phyloP scores from a whole-genome alignment of 2,113 vertebrate species.

The Sebastes fasciatus region DNA sequence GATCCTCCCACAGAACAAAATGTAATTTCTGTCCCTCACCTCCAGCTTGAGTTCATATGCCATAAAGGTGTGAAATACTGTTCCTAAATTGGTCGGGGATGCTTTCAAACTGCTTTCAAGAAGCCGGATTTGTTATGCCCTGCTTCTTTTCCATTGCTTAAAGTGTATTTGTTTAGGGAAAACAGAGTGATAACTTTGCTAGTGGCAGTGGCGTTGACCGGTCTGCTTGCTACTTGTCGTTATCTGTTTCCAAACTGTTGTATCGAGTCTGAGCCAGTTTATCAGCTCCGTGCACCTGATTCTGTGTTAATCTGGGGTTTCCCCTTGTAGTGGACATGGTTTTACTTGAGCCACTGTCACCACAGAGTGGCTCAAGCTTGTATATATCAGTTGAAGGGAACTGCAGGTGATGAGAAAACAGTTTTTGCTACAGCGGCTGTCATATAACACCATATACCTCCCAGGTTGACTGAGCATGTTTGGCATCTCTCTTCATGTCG shows the following conservation, averaged over 20 bases:
- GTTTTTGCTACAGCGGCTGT: not conserved
- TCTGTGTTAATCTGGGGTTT: conserved; percentile 24
- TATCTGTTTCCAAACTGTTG: conserved; percentile 32
- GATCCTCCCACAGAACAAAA: not conserved
- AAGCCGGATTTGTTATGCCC: not conserved
- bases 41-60: conserved; percentile 26
- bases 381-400: conserved; percentile 3
- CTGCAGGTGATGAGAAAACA: conserved; percentile 1
- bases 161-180: not conserved
- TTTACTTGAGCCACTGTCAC: not conserved
- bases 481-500: conserved; percentile 25
- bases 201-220: not conserved
- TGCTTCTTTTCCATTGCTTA: not conserved
- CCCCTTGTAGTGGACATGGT: not conserved
- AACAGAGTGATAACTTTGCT: not conserved
- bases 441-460: not conserved
- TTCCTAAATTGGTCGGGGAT: not conserved
- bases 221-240: not conserved
- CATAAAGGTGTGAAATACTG: conserved; percentile 51
- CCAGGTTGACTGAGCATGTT: conserved; percentile 1
- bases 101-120: not conserved
- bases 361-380: not conserved
- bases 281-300: conserved; percentile 58
- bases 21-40: not conserved
- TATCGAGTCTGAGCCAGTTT: conserved; percentile 30